Conservation (phyloP, 92 coral and sea anemone genomes). For the Palythoa grandiflora region DNA sequence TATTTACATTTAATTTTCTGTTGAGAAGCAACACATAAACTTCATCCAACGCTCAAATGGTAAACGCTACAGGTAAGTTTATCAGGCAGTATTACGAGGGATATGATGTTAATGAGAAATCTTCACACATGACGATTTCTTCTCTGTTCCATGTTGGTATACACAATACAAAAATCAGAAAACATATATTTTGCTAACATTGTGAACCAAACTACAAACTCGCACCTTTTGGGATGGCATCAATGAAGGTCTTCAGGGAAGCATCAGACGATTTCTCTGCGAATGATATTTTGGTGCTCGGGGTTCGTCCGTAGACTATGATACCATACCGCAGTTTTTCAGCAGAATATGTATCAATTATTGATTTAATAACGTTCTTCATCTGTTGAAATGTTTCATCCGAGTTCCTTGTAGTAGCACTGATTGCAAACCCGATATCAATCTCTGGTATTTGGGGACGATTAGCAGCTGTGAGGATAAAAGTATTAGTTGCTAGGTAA, state of each 20-base stretch:
- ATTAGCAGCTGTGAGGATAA: background rate
- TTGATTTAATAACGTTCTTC: constrained; percentile 50
- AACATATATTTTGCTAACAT: background rate
- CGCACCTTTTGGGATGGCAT: constrained; percentile 33
- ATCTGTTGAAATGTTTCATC: constrained; percentile 35
- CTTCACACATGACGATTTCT: no score
- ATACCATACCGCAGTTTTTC: constrained; percentile 51
- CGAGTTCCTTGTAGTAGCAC: constrained; percentile 48
- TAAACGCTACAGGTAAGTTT: no score
- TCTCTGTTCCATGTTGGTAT: background rate
- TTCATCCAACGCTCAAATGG: no score
- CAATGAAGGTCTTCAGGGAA: constrained; percentile 42
- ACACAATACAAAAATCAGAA: background rate
- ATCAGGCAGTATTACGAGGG: no score
- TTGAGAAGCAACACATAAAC: no score
- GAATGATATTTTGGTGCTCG: constrained; percentile 49
- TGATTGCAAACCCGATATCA: constrained; percentile 63
- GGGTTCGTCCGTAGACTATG: constrained; percentile 50
- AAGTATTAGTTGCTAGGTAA: background rate
- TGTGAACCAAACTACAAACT: background rate
- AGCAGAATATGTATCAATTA: constrained; percentile 51
- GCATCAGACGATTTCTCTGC: constrained; percentile 26
- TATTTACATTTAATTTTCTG: no score
- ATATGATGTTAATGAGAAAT: no score
- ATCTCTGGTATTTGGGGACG: constrained; percentile 44